These are phyloP conservation scores for Anneissia japonica DNA, from an alignment of 35 echinoderm and acorn worm genomes.

Conservation along the genomic window DNA sequence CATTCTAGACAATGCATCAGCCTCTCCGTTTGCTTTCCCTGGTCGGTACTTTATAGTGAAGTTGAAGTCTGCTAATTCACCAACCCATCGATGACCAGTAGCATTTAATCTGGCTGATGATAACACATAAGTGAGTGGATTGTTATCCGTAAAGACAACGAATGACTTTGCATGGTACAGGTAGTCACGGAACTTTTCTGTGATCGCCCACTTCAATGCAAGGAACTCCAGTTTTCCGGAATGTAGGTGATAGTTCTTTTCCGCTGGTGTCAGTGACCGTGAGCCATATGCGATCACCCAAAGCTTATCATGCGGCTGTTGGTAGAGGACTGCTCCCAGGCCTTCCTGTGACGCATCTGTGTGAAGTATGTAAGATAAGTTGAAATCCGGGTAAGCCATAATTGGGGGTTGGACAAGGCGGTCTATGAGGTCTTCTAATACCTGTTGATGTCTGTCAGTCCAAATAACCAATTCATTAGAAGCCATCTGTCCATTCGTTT, in stretches of 20 bases:
- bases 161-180: constrained; percentile 44
- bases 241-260: constrained; percentile 36
- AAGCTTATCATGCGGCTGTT: constrained; percentile 20
- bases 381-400: constrained; percentile 39
- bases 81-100: constrained; percentile 40
- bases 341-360: constrained; percentile 40
- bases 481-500: background rate
- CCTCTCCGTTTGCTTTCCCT: background rate
- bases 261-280: constrained; percentile 3
- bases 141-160: constrained; percentile 50
- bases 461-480: constrained; percentile 9
- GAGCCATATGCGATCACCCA: constrained; percentile 41
- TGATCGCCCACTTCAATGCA: constrained; percentile 49
- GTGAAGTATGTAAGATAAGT: constrained; percentile 13
- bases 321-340: constrained; percentile 40
- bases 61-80: constrained; percentile 31
- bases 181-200: constrained; percentile 47
- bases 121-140: constrained; percentile 43
- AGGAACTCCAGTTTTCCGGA: constrained; percentile 43
- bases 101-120: constrained; percentile 32
- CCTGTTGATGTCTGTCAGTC: constrained; percentile 7
- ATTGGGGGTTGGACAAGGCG: constrained; percentile 22
- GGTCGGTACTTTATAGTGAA: constrained; percentile 36
- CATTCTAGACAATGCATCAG: constrained; percentile 41
- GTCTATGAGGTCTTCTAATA: constrained; percentile 17